Evolutionary conservation across 2,113 vertebrate genomes (phyloP).

Genomic region (Labeo catla): DNA sequence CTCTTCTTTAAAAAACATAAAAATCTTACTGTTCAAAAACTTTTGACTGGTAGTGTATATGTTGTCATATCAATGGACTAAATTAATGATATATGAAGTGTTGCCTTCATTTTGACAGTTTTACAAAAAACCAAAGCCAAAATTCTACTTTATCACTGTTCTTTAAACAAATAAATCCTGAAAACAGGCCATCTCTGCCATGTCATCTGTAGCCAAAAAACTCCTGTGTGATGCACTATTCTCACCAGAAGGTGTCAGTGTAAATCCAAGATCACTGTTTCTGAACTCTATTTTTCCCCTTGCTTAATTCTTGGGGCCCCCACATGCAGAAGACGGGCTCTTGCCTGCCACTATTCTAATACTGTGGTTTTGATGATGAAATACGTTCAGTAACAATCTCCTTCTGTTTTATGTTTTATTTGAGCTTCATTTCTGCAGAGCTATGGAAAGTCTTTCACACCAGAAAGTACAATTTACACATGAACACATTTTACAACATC

Average conservation of each 20-base stretch:
- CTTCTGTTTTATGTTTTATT: neutral
- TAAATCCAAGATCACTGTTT: neutral
- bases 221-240: neutral
- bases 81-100: too few relatives aligned
- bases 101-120: too few relatives aligned
- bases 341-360: neutral
- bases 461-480: neutral
- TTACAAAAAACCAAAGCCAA: too few relatives aligned
- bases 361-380: neutral
- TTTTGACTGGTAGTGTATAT: too few relatives aligned
- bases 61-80: too few relatives aligned
- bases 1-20: too few relatives aligned
- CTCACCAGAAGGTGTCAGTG: neutral
- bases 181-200: neutral
- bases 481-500: neutral
- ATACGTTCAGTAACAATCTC: neutral
- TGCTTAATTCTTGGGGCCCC: neutral
- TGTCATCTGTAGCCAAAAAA: neutral
- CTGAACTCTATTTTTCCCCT: neutral
- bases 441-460: neutral
- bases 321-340: neutral
- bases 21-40: too few relatives aligned
- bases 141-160: neutral
- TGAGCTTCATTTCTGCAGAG: neutral
- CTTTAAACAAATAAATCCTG: neutral